Evolutionary conservation across 2,797 vertebrate species (phyloP).

Genomic region (Xiphophorus birchmanni): DNA sequence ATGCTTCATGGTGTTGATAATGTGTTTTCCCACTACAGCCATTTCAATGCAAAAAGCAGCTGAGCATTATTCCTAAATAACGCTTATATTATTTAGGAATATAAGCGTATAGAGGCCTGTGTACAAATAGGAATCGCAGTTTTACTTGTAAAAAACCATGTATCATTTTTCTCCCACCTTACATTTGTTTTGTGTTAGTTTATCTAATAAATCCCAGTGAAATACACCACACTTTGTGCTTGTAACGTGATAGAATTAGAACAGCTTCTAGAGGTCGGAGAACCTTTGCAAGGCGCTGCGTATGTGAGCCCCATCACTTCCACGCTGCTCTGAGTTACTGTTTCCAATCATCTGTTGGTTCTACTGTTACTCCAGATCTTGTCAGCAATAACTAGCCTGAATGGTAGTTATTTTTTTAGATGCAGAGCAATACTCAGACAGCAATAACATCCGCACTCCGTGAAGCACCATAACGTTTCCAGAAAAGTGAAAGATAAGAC

Average conservation of each 20-base stretch:
- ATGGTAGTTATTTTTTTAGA: slow-evolving; percentile 70
- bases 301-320: slow-evolving; percentile 1
- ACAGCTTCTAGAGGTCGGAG: background rate
- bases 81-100: background rate
- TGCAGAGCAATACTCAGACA: slow-evolving; percentile 84
- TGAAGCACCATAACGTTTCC: slow-evolving; percentile 15
- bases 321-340: slow-evolving; percentile 58
- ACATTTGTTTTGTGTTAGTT: background rate
- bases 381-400: slow-evolving; percentile 78
- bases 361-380: slow-evolving; percentile 42
- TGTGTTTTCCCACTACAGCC: background rate
- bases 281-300: background rate
- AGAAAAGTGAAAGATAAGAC: slow-evolving; percentile 20
- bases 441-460: slow-evolving; percentile 80
- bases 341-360: slow-evolving; percentile 3
- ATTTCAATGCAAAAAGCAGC: background rate
- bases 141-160: background rate
- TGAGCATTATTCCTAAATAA: background rate
- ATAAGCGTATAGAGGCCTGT: background rate
- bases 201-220: background rate
- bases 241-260: background rate
- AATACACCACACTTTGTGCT: background rate
- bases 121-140: background rate
- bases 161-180: background rate
- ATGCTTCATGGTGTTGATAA: background rate